These are phyloP conservation scores for Chaetophractus vellerosus DNA, from an alignment of 2,797 vertebrate species.

Conservation along the genomic window DNA sequence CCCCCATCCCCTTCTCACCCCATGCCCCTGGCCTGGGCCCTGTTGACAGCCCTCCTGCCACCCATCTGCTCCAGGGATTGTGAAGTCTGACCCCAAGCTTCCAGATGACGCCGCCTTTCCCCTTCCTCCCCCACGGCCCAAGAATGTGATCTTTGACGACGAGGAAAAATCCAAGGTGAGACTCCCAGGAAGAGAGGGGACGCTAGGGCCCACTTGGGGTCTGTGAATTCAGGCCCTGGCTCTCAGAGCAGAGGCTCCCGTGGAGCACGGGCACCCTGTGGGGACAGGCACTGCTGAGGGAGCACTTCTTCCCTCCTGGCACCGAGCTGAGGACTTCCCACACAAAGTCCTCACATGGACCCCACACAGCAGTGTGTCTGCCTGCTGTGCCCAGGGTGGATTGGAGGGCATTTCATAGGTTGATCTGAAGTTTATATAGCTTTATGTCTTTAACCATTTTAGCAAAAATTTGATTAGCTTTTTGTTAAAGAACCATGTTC, in stretches of 20 bases:
- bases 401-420: neutral
- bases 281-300: fast-evolving
- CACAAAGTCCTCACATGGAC: fast-evolving
- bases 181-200: neutral
- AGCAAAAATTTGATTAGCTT: neutral
- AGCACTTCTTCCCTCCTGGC: neutral
- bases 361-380: neutral
- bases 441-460: neutral
- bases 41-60: conserved; percentile 10
- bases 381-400: neutral
- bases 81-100: conserved; percentile 96
- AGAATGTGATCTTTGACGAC: conserved; percentile 97
- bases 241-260: neutral
- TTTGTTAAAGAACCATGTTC: neutral
- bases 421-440: neutral
- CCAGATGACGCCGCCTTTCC: conserved; percentile 93
- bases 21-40: neutral
- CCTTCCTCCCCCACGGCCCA: conserved; percentile 93
- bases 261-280: fast-evolving
- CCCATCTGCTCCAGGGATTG: conserved; percentile 92
- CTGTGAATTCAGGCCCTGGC: neutral
- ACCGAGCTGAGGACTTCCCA: fast-evolving
- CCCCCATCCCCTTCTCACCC: neutral
- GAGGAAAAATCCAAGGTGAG: conserved; percentile 99
- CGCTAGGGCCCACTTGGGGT: neutral